phyloP scores from a whole-genome alignment of 1,140 invertebrate species.

The Dendrolimus kikuchii region DNA sequence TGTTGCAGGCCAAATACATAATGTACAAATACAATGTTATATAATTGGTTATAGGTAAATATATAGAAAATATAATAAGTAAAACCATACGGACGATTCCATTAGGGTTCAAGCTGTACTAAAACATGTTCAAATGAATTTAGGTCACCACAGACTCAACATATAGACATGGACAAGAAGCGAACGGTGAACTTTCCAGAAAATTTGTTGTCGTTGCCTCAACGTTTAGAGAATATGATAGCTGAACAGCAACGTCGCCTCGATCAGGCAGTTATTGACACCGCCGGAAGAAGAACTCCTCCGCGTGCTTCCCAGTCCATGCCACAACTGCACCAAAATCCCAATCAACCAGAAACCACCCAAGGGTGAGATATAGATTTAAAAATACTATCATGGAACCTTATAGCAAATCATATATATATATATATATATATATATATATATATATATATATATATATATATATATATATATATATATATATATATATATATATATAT shows the following conservation, averaged over 20 bases:
- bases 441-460: too few relatives aligned
- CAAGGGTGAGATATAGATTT: slow-evolving; percentile 15
- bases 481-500: too few relatives aligned
- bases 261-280: slow-evolving; percentile 36
- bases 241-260: slow-evolving; percentile 42
- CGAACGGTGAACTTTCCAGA: slow-evolving; percentile 47
- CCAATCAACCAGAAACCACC: slow-evolving; percentile 9
- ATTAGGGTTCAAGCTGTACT: too few relatives aligned
- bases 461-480: too few relatives aligned
- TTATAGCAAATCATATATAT: not conserved
- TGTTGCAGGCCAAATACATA: too few relatives aligned
- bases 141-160: slow-evolving; percentile 25
- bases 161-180: slow-evolving; percentile 30
- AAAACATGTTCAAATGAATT: not conserved
- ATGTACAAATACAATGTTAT: too few relatives aligned
- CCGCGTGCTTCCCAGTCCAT: slow-evolving; percentile 32
- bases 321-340: slow-evolving; percentile 29
- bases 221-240: slow-evolving; percentile 48
- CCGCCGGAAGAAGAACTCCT: slow-evolving; percentile 23
- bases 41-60: too few relatives aligned
- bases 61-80: too few relatives aligned
- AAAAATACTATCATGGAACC: not conserved
- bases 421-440: too few relatives aligned
- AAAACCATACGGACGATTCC: too few relatives aligned
- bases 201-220: slow-evolving; percentile 39